phyloP scores from a whole-genome alignment of 2,797 vertebrate genomes.

The Pyrocephalus nanus region DNA sequence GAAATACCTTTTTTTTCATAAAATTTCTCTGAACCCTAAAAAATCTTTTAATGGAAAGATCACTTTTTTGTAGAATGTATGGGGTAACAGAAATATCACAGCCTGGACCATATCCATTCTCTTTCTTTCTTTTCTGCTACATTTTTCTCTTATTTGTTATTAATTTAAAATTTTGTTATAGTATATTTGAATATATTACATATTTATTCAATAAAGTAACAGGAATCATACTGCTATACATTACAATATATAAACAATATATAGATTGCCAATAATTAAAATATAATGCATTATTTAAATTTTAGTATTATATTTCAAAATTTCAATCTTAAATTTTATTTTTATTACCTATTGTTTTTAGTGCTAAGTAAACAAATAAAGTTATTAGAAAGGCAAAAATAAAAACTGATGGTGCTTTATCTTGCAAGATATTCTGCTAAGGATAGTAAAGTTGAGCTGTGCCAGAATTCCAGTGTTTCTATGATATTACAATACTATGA shows the following conservation, averaged over 20 bases:
- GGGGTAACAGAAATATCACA: neutral
- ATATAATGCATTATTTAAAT: neutral
- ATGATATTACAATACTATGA: neutral
- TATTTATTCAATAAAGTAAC: neutral
- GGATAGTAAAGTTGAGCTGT: neutral
- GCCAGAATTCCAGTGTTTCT: neutral
- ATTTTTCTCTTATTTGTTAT: neutral
- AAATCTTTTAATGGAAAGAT: neutral
- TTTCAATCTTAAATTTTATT: neutral
- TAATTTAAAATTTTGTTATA: neutral
- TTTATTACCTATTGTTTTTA: neutral
- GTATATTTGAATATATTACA: neutral
- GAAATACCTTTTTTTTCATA: neutral
- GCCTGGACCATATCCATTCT: neutral
- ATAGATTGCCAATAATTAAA: neutral
- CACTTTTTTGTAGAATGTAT: neutral
- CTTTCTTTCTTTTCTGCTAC: neutral
- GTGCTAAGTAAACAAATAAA: neutral
- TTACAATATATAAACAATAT: neutral
- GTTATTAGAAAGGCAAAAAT: neutral
- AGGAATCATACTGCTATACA: rapidly evolving
- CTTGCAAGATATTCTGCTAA: neutral
- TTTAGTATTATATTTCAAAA: neutral
- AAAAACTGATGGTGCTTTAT: neutral
- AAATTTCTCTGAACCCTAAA: neutral